Base-by-base conservation (phyloP, 2,113 vertebrate genomes). In the Acrocephalus kingi region DNA sequence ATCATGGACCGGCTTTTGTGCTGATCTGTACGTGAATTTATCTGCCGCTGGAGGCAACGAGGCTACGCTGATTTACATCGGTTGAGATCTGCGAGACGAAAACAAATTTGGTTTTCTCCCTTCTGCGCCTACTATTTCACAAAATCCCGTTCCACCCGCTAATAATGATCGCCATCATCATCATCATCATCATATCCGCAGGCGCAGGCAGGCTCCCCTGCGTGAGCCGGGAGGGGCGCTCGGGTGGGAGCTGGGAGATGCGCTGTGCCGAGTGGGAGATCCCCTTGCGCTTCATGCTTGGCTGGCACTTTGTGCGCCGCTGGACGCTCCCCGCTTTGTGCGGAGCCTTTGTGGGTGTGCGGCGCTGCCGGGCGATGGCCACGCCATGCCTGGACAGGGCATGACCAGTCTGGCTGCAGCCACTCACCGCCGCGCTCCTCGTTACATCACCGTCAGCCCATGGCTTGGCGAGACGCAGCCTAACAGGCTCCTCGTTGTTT, bases 391-490 rank as follows among this genome's bases (percentile, higher is more conserved):
- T 98, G 98, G 97, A 97, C 94, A 96, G 96, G 98, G 97, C 96
- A 98, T 98, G 98, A 98, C 97, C 98, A 97, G 98, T 97, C 97
- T 64, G 64, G 93, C 90, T 35, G 82, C 97, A 98, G 98, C 98
- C 98, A 99, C 98, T 99, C 98, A 97, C 90, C 18, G 84, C 46
- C 30, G 76, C 63, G 84, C 94, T 64, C 4, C 48, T 7, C 1
- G 13, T 98, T 94, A 98, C 98, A 98, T 98, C 98, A 98, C 93
- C 78, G 80, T 98, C 98, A 87, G 96, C 95, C 91, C 97, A 98
- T 21, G 84, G 96, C 83, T 20, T 51, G 58, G 93, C 95, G 90
- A 92, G 97, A 97, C 96, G 46, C 51, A n/a, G 73, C 93, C 52
- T 33, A 93, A 97, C 97, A 97, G 92, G 66, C 91, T 96, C 87